Evolutionary conservation across 2,797 vertebrate species (phyloP).

Genomic region (Alca torda): DNA sequence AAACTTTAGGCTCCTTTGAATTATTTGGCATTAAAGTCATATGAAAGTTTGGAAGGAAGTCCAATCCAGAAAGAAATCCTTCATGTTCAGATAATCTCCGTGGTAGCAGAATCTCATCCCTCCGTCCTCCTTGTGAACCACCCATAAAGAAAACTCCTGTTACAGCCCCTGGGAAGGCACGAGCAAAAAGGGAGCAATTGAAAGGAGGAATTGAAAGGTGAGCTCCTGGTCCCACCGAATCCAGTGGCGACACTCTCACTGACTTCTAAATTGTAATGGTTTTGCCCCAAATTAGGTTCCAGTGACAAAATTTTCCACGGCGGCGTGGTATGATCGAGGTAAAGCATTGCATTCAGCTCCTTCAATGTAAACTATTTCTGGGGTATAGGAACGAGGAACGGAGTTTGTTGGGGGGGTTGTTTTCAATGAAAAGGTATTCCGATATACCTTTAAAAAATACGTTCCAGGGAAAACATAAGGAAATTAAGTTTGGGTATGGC

Average conservation of each 20-base stretch:
- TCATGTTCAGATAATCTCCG: accelerated
- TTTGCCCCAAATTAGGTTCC: slow-evolving; percentile 44
- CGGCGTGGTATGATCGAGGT: not conserved
- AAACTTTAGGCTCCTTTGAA: not conserved
- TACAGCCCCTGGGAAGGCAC: not conserved
- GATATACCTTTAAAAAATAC: not conserved
- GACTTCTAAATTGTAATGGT: not conserved
- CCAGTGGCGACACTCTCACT: not conserved
- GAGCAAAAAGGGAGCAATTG: not conserved
- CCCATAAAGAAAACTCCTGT: not conserved
- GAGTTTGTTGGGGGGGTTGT: not conserved
- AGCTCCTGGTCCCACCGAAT: not conserved
- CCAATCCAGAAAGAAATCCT: not conserved
- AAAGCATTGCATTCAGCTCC: not conserved
- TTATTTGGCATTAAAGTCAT: not conserved
- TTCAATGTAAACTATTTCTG: not conserved
- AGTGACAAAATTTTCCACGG: slow-evolving; percentile 46
- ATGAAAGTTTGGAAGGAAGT: not conserved
- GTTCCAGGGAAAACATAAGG: slow-evolving; percentile 61
- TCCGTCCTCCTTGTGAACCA: not conserved
- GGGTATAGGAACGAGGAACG: accelerated
- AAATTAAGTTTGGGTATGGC: slow-evolving; percentile 4
- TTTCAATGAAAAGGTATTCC: not conserved
- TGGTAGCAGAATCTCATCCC: not conserved
- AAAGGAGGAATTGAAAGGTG: not conserved